Conservation (phyloP, 2,888 invertebrate species). For the Trissoscelio sp. region DNA sequence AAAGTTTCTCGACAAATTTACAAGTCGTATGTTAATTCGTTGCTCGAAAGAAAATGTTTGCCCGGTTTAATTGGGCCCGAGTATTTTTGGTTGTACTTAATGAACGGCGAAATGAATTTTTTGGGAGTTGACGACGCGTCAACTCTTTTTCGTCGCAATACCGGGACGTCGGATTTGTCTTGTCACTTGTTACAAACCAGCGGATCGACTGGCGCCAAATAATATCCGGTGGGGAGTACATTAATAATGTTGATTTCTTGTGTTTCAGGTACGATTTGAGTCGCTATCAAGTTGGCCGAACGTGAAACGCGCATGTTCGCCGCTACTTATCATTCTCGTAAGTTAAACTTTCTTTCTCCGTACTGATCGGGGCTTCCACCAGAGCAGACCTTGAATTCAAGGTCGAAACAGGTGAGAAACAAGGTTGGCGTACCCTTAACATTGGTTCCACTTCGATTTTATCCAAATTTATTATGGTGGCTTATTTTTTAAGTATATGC, state of each 20-base stretch:
- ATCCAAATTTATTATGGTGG: too few species aligned
- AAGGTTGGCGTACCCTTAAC: constrained; percentile 36
- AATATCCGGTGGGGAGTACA: not conserved
- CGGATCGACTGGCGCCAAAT: not conserved
- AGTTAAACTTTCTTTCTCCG: constrained; percentile 59
- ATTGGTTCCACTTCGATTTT: too few species aligned
- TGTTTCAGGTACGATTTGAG: constrained; percentile 6
- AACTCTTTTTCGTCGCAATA: not conserved
- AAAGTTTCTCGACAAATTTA: constrained; percentile 14
- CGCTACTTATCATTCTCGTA: constrained; percentile 30
- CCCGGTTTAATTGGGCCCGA: too few species aligned
- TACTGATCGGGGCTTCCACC: constrained; percentile 42
- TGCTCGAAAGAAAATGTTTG: too few species aligned
- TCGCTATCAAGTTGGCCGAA: constrained; percentile 17
- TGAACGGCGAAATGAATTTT: too few species aligned
- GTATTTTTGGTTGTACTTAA: too few species aligned
- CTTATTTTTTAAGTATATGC: too few species aligned
- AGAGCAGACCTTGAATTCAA: constrained; percentile 46
- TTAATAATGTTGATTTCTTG: constrained; percentile 24
- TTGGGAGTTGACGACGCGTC: not conserved
- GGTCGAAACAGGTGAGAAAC: constrained; percentile 25
- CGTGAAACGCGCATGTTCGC: constrained; percentile 42
- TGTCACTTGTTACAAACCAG: too few species aligned
- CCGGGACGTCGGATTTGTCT: too few species aligned
- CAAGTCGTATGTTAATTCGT: constrained; percentile 15